These are phyloP conservation scores for Microcebus griseorufus DNA, from an alignment of 2,113 vertebrate genomes.

Conservation along the genomic window DNA sequence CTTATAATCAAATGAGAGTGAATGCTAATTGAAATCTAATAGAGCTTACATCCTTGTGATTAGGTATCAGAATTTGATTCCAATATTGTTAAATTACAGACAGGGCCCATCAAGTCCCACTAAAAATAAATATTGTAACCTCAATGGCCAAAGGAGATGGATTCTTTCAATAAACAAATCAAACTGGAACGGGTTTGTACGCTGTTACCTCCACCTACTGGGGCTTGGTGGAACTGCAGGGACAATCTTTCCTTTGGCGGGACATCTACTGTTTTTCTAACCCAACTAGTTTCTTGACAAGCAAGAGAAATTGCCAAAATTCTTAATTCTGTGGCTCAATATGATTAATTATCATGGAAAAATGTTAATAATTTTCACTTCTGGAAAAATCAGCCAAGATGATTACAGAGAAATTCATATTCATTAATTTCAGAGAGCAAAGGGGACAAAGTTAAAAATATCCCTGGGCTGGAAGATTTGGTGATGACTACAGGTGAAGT, in stretches of 20 bases:
- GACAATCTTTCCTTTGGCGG: neutral
- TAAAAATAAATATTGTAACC: constrained; percentile 62
- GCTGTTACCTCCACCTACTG: constrained; percentile 60
- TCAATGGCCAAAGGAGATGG: constrained; percentile 60
- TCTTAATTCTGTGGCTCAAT: neutral
- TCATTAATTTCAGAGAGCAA: neutral
- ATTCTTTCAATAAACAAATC: constrained; percentile 64
- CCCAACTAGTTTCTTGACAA: neutral
- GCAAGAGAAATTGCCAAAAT: neutral
- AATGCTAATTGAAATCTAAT: constrained; percentile 87
- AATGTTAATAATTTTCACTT: neutral
- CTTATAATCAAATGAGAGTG: constrained; percentile 85
- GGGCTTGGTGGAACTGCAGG: constrained; percentile 17
- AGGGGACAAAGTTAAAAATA: neutral
- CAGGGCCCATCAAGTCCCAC: constrained; percentile 63
- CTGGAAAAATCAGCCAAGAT: neutral
- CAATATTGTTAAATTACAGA: constrained; percentile 84
- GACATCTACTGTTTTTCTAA: neutral
- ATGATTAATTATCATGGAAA: neutral
- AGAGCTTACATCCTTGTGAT: constrained; percentile 84
- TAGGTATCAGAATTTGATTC: constrained; percentile 84
- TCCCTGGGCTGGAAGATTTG: neutral
- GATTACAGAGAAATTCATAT: neutral
- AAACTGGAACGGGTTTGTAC: neutral
- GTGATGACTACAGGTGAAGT: neutral